Percentiles rank a stretch among this genome's conserved stretches.
Evolutionary conservation across 2,113 vertebrate genomes (phyloP).

Genomic region (Solenodon paradoxus): DNA sequence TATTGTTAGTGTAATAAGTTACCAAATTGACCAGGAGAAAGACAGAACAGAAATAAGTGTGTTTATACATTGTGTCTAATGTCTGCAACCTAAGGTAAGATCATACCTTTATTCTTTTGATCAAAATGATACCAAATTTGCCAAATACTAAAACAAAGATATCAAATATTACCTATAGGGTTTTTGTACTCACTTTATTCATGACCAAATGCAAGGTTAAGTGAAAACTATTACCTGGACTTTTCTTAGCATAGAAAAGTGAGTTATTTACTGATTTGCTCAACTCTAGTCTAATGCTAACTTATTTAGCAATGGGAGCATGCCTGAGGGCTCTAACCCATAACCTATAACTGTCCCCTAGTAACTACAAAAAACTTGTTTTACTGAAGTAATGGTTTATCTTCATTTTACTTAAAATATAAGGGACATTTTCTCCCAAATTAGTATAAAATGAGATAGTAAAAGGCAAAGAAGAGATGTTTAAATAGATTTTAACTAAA

Average conservation of each 20-base stretch:
- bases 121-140: background rate
- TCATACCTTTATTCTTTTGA: background rate
- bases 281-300: background rate
- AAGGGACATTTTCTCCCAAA: background rate
- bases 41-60: background rate
- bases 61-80: background rate
- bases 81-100: background rate
- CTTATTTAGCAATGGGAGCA: background rate
- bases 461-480: background rate
- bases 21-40: background rate
- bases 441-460: background rate
- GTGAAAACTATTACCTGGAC: background rate
- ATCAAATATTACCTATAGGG: background rate
- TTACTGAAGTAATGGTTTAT: background rate
- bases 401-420: background rate
- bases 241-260: background rate
- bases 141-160: background rate
- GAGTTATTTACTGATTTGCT: background rate
- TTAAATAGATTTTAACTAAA: slow-evolving; percentile 17
- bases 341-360: background rate
- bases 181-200: background rate
- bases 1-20: background rate
- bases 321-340: background rate
- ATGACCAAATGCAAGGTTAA: background rate
- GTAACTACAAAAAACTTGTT: background rate